These are phyloP conservation scores for Microhierax caerulescens DNA, from an alignment of 2,797 vertebrate species.

Conservation along the genomic window DNA sequence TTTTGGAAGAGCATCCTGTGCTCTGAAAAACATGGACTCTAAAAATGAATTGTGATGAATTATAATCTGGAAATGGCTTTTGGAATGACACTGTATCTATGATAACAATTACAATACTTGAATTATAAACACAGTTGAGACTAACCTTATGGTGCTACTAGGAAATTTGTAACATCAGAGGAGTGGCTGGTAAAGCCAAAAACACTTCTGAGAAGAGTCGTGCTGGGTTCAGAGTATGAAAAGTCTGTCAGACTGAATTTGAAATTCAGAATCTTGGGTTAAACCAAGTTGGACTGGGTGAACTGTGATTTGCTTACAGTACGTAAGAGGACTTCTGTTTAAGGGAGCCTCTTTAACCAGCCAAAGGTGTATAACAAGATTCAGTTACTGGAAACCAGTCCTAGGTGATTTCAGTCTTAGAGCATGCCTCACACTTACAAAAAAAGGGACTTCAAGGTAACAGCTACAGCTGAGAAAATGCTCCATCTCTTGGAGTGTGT, in stretches of 20 bases:
- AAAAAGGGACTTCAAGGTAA: neutral
- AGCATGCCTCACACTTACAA: neutral
- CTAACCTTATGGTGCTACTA: neutral
- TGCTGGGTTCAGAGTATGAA: neutral
- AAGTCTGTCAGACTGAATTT: neutral
- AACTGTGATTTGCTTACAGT: neutral
- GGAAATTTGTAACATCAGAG: neutral
- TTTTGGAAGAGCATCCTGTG: neutral
- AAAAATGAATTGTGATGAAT: neutral
- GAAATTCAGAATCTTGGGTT: neutral
- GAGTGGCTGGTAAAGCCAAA: neutral
- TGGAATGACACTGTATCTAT: neutral
- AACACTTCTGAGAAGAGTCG: neutral
- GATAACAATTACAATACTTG: neutral
- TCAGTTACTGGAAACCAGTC: neutral
- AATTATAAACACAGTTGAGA: neutral
- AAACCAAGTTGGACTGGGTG: neutral
- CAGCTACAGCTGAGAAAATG: neutral
- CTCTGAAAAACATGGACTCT: neutral
- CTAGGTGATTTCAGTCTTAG: neutral
- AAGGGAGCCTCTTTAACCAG: neutral
- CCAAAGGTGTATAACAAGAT: neutral
- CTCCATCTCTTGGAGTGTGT: neutral
- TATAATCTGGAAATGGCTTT: neutral
- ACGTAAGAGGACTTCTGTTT: neutral